Evolutionary conservation across 1,140 invertebrate species (phyloP), one percentile per base, ranked within the genome.

Genomic region (Frieseomelitta varia): DNA sequence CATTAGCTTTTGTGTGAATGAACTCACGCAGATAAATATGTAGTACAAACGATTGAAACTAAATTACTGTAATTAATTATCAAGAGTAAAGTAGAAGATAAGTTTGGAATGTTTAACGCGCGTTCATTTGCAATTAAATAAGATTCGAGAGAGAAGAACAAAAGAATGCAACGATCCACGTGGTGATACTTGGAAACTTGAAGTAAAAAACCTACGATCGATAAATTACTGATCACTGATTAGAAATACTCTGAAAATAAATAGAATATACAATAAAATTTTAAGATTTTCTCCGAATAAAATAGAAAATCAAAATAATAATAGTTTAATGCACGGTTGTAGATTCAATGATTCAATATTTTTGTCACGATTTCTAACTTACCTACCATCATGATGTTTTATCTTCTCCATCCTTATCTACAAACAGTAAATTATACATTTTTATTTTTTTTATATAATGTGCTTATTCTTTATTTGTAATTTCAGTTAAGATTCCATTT

Each of bases 91-190:
- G 39, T 53, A 14, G 51, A 73, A 73, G n/a, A 81, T 56, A 30
- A 61, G 55, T 65, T 75, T 39, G 19, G 10, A 75, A 27, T 34
- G 72, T 75, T 81, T 73, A 34, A 75, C 24, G 27, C 2, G 30
- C 30, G 39, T 75, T 65, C 39, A 17, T 53, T 81, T 55, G n/a
- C n/a, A 67, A 56, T 72, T 71, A 58, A 61, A 72, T 80, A 72
- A 75, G 8, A 39, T 15, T 47, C 30, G 0, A 14, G 19, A 1
- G 2, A 14, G 24, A 12, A 68, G n/a, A 17, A 82, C 17, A 56
- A 51, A 47, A 51, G n/a, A 1, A 53, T 21, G 3, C 10, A 58
- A n/a, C 73, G 63, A n/a, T n/a, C 2, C 34, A 0, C 4, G n/a
- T 19, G 63, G 14, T 11, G 1, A 34, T 34, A 6, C 19, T n/a